Evolutionary conservation across 2,113 vertebrate species (phyloP), one percentile per base, ranked within the genome.

Genomic region (Coptodon bakossiorum): DNA sequence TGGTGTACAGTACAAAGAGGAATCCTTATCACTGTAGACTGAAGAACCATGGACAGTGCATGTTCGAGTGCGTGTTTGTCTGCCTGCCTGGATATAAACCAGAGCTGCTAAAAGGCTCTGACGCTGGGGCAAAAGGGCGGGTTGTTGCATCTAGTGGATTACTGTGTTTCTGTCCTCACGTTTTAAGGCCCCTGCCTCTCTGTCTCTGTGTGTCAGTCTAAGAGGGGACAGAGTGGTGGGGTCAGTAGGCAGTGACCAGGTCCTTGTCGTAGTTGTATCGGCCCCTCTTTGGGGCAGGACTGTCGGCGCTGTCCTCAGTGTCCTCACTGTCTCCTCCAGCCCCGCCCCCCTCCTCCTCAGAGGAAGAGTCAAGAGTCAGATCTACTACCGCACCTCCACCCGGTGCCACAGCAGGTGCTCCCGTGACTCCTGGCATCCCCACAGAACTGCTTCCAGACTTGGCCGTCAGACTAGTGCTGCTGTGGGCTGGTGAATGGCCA

Each of bases 211-310:
- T 94, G 88, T 95, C 93, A 94, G 92, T 94, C 92, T 84, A 43
- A 89, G 91, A 93, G 91, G 94, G 90, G 87, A 91, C 88, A 93
- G 88, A 89, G 88, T 80, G 63, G 89, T 24, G 59, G 89, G 92
- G 97, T 99, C 98, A 99, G 97, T 98, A 99, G 88, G 98, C 98
- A 17, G 98, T 98, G 91, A 99, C 98, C 92, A 99, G 96, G 95
- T 98, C 98, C 94, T 99, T 99, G 95, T 98, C 98, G 1, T 98
- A 99, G 87, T 97, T 96, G 95, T 98, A 98, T 95, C 98, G 97
- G 66, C 98, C 95, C 87, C 96, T 97, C 93, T 99, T 99, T 22
- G 97, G 97, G 84, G 97, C 95, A 38, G 98, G 97, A 86, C 97
- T 98, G 66, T 97, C 97, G 0, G 98, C 96, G 6, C 98, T 98